phyloP scores from a whole-genome alignment of 2,888 invertebrate species.

The Drosophila sordidula region DNA sequence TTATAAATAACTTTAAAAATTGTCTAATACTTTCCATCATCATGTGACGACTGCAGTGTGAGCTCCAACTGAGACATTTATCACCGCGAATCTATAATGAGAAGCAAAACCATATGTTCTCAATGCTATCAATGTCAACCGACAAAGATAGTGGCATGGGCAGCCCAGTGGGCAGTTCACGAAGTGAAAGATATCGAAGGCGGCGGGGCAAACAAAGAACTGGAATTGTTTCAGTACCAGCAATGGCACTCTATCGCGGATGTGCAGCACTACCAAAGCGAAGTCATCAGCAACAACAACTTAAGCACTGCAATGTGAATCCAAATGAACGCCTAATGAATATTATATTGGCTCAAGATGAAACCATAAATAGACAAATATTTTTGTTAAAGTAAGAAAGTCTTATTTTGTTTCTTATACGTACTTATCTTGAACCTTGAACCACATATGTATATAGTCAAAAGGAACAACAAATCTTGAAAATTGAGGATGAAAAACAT shows the following conservation, averaged over 20 bases:
- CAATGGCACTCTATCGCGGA: conserved; percentile 62
- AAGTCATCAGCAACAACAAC: conserved; percentile 15
- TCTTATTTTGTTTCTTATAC: neutral
- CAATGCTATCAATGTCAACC: conserved; percentile 78
- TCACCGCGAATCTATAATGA: conserved; percentile 29
- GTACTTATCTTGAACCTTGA: too few relatives aligned
- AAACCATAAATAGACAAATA: conserved; percentile 86
- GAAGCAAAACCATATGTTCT: conserved; percentile 59
- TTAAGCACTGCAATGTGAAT: conserved; percentile 40
- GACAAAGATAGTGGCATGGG: conserved; percentile 85
- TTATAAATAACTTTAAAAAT: too few relatives aligned
- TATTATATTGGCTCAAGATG: conserved; percentile 87
- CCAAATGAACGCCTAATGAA: conserved; percentile 86
- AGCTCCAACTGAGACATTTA: conserved; percentile 80
- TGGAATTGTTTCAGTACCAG: conserved; percentile 36
- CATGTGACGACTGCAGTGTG: conserved; percentile 63
- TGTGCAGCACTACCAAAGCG: conserved; percentile 47
- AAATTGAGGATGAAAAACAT: conserved; percentile 92
- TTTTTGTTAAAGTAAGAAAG: conserved; percentile 83
- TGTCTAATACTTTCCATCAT: neutral
- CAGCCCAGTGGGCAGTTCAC: conserved; percentile 83
- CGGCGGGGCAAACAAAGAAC: conserved; percentile 69
- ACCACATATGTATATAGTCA: conserved; percentile 85
- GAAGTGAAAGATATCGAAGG: conserved; percentile 83
- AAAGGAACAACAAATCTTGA: conserved; percentile 92